Percentiles rank a stretch among this genome's conserved stretches.
Evolutionary conservation across 2,113 vertebrate genomes (phyloP).

Genomic region (Actinemys pallida): DNA sequence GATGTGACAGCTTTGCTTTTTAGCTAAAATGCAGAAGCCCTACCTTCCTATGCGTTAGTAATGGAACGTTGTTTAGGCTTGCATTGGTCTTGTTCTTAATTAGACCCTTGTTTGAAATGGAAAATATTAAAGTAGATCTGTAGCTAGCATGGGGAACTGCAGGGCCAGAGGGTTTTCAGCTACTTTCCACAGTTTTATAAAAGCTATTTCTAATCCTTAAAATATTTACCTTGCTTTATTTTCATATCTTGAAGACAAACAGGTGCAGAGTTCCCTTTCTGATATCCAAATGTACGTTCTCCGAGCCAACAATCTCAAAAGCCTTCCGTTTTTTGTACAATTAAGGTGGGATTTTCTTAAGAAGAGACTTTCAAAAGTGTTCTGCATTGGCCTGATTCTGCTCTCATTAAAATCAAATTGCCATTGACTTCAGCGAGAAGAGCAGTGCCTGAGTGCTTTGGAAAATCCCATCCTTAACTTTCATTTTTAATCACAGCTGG

Average conservation of each 20-base stretch:
- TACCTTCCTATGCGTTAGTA: not conserved
- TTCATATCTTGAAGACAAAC: slow-evolving; percentile 76
- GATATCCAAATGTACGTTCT: slow-evolving; percentile 67
- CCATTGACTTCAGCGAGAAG: slow-evolving; percentile 9
- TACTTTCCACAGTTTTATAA: slow-evolving; percentile 8
- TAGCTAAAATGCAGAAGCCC: slow-evolving; percentile 5
- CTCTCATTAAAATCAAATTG: slow-evolving; percentile 50
- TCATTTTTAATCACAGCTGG: slow-evolving; percentile 49
- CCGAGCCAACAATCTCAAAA: slow-evolving; percentile 68
- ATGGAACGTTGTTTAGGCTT: slow-evolving; percentile 35
- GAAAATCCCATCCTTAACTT: not conserved
- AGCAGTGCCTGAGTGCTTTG: slow-evolving; percentile 5
- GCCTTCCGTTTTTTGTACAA: slow-evolving; percentile 69
- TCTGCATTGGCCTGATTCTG: slow-evolving; percentile 24
- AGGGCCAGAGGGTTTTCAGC: slow-evolving; percentile 53
- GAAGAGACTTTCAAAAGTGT: slow-evolving; percentile 44
- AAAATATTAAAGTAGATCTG: slow-evolving; percentile 60
- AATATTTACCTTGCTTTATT: slow-evolving; percentile 76
- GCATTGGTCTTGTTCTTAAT: slow-evolving; percentile 38
- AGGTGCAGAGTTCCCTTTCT: slow-evolving; percentile 73
- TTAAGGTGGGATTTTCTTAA: slow-evolving; percentile 35
- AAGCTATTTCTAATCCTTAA: slow-evolving; percentile 68
- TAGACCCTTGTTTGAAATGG: slow-evolving; percentile 58
- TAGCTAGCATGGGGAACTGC: slow-evolving; percentile 15
- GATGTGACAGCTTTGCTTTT: not conserved